Evolutionary conservation across 2,888 invertebrate genomes (phyloP), one percentile per base, ranked within the genome.

Genomic region (Tetramorium bicarinatum): DNA sequence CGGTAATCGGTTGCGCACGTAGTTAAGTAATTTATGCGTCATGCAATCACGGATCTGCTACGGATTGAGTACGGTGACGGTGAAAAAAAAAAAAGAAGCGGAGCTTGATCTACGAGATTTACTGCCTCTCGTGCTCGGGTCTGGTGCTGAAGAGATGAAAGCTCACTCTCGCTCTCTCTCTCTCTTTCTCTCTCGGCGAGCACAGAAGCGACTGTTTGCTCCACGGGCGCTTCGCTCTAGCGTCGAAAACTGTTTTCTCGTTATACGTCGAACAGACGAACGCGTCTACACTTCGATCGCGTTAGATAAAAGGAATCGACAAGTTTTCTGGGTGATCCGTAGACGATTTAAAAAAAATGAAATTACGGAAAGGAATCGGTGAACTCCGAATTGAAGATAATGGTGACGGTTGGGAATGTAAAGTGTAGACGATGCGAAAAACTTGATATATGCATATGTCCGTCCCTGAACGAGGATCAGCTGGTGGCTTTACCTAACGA

Each of bases 1-100:
- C 81, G 86, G 82, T 88, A 89, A 89, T 88, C 88, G 88, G 84
- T 61, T 66, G 72, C 82, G 66, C 81, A 54, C 87, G 80, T 82
- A 85, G 84, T 77, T 87, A 74, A 79, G 84, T 87, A 90, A 89
- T 89, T 90, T 90, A 90, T 90, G 90, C 88, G 79, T 61, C 83
- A 80, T 84, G 90, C 90, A 87, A 89, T 89, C 90, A 88, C 82
- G 66, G 66, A 67, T 67, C 66, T 79, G 85, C 75, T 80, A 74
- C 80, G 84, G 85, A 89, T 89, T 80, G 82, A 88, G 87, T 47
- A 71, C 54, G 56, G 85, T 54, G 69, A 21, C 18, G 21, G 34
- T 76, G 87, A 83, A 83, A 72, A 71, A 83, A 72, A 71, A 82
- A 85, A 83, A 88, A 85, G 83, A 72, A 52, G 85, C 82, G 79